Base-by-base conservation (phyloP, 2,113 vertebrate species). In the Microtus richardsoni region DNA sequence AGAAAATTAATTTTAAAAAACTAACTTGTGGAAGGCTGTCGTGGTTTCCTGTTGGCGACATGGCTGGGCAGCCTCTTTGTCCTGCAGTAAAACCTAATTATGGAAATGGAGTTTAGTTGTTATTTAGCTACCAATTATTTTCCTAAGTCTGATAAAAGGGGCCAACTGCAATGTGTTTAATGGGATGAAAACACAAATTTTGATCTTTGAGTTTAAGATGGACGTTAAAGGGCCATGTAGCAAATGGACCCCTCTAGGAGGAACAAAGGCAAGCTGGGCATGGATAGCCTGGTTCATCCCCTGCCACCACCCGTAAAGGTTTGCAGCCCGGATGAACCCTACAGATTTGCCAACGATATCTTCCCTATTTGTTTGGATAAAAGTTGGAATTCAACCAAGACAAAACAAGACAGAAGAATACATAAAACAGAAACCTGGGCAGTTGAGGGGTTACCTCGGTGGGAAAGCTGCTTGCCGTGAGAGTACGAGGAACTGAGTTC, bases 101-200 rank as follows among this genome's bases (percentile, higher is more conserved):
- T 1, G 2, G 49, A 92, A 95, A 93, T 89, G 13, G 79, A 64
- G 75, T 94, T 77, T 33, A 83, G 52, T 36, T 44, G 41, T 84
- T 80, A 93, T 92, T 97, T 78, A 77, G 90, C 94, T 96, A 88
- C 79, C 30, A 95, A 66, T 91, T 93, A 83, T 84, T 95, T 91
- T 60, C 47, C 47, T 11, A 80, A 79, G 17, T 95, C 79, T 64
- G 64, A 95, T 74, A 62, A 93, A 95, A 39, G 93, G 22, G 11
- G 64, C 24, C 68, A 93, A 88, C 14, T 64, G 12, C 33, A 86
- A 47, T 92, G 88, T 94, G 93, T 70, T 84, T 41, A 93, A 39
- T 22, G 16, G 62, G 8, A 36, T 87, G 79, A 91, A 93, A 89
- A 79, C 11, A 74, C 5, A 47, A 91, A 86, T 88, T 93, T 58